A percentile compares a stretch with the other conserved stretches of the same genome.
phyloP scores from a whole-genome alignment of 2,797 vertebrate genomes.

The Passerculus sandwichensis region DNA sequence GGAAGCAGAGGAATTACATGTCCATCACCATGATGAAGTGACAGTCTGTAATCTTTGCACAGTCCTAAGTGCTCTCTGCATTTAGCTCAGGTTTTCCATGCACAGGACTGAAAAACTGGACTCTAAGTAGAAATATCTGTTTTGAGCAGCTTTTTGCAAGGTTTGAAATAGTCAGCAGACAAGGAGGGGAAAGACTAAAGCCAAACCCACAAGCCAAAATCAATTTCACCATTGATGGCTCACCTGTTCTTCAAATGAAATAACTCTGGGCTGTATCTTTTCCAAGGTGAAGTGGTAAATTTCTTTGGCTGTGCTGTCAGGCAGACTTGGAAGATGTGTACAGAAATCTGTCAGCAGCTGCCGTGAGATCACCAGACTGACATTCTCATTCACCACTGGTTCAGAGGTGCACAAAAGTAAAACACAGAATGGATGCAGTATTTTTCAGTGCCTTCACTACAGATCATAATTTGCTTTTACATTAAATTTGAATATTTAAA shows the following conservation, averaged over 20 bases:
- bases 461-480: neutral
- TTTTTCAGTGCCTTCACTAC: neutral
- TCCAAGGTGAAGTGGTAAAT: constrained; percentile 98
- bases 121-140: neutral
- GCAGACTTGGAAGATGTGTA: constrained; percentile 91
- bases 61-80: neutral
- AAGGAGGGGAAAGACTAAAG: neutral
- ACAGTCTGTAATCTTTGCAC: neutral
- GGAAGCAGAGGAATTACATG: neutral
- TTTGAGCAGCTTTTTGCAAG: neutral
- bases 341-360: constrained; percentile 98
- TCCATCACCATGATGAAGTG: neutral
- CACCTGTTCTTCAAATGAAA: constrained; percentile 98
- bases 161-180: neutral
- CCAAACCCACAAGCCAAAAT: neutral
- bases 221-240: neutral
- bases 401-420: neutral
- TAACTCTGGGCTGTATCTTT: constrained; percentile 97
- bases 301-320: constrained; percentile 93
- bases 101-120: neutral
- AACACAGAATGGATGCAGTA: neutral
- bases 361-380: constrained; percentile 96
- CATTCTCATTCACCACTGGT: constrained; percentile 98
- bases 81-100: neutral
- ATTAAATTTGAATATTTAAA: neutral